phyloP scores from a whole-genome alignment of 2,888 invertebrate species.

The Epirrhoe tristata region DNA sequence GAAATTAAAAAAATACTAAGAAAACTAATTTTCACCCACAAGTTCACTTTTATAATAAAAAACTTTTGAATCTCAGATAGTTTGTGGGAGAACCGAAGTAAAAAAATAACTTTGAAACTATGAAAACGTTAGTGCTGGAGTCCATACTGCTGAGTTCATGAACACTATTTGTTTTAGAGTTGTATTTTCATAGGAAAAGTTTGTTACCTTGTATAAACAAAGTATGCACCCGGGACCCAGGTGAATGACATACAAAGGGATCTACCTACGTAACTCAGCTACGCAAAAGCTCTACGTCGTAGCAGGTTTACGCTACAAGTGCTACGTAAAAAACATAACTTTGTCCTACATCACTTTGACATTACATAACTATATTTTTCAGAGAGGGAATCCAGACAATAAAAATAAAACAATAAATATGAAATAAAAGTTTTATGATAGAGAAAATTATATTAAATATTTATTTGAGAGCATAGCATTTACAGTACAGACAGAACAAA shows the following conservation, averaged over 20 bases:
- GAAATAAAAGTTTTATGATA: background rate
- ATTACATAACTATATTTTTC: too few species aligned
- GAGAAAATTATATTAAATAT: background rate
- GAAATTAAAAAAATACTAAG: background rate
- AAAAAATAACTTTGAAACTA: constrained; percentile 11
- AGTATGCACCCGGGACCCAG: background rate
- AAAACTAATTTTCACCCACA: constrained; percentile 2
- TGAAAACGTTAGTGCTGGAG: constrained; percentile 11
- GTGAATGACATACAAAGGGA: too few species aligned
- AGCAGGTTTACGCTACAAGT: background rate
- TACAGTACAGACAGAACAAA: background rate
- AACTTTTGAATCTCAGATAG: constrained; percentile 1
- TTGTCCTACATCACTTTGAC: too few species aligned
- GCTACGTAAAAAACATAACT: background rate
- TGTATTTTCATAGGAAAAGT: constrained; percentile 12
- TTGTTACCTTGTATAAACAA: background rate
- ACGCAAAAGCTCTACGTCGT: constrained; percentile 7
- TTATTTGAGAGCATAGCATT: background rate
- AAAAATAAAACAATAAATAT: background rate
- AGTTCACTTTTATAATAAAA: background rate
- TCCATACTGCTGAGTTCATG: constrained; percentile 6
- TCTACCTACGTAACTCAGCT: constrained; percentile 1
- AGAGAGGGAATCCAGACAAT: too few species aligned
- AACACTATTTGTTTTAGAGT: constrained; percentile 14
- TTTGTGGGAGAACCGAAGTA: background rate